phyloP scores from a whole-genome alignment of 2,797 vertebrate species.

The Bucorvus abyssinicus region DNA sequence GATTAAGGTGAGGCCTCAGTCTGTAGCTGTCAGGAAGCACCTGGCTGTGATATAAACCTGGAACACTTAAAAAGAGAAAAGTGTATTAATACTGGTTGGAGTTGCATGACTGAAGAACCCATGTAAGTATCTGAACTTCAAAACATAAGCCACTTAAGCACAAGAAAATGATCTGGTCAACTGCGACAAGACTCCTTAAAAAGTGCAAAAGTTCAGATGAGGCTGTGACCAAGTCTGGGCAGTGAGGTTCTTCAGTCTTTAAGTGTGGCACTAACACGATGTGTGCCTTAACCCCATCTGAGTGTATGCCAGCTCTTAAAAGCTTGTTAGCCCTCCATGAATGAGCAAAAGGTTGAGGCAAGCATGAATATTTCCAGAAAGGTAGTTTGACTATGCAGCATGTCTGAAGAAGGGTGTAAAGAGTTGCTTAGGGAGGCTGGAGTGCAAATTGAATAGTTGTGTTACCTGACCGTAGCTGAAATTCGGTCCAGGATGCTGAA shows the following conservation, averaged over 20 bases:
- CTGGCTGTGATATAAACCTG: not conserved
- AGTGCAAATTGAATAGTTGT: not conserved
- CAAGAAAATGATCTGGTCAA: not conserved
- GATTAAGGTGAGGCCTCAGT: not conserved
- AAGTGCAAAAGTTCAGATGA: not conserved
- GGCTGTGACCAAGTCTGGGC: not conserved
- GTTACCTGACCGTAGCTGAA: not conserved
- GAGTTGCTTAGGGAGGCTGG: not conserved
- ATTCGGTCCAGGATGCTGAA: not conserved
- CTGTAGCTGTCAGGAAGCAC: constrained; percentile 38
- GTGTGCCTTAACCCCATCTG: not conserved
- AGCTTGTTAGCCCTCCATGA: not conserved
- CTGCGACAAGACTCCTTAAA: not conserved
- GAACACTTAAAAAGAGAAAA: not conserved
- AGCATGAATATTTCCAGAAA: not conserved
- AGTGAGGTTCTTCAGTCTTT: not conserved
- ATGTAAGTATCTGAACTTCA: not conserved
- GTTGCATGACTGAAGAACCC: not conserved
- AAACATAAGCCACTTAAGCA: not conserved
- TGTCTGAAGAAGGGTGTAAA: not conserved
- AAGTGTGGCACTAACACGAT: not conserved
- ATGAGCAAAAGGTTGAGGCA: not conserved
- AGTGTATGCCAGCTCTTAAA: not conserved
- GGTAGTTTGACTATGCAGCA: not conserved
- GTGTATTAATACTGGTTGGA: not conserved